Evolutionary conservation across 2,888 invertebrate species (phyloP), one percentile per base, ranked within the genome.

Genomic region (Euzetes globulus): DNA sequence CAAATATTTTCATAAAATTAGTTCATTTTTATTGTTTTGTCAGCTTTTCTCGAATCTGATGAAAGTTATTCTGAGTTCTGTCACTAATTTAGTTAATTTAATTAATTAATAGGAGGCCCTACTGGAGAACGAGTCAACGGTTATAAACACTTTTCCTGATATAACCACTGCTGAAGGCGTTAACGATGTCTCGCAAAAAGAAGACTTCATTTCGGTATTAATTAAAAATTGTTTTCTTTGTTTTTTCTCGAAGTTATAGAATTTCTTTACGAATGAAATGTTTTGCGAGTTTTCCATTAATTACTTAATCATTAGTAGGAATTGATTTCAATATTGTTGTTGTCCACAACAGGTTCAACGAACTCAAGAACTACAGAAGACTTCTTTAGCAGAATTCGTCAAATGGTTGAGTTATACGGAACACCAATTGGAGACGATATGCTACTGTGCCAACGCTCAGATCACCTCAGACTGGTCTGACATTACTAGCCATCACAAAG

Each of bases 401-500:
- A 60, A 75, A 33, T 75, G 75, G 75, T 60, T 75, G n/a, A 52
- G 50, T 27, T 72, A 68, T 68, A 71, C 72, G 7, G 75, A 75
- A 50, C 63, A 72, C 27, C 75, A 75, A 27, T 65, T 75, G 25
- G 65, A 72, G 60, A 72, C 75, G 15, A 72, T 75, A n/a, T 75
- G 75, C 52, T 75, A 75, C 63, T 75, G 75, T 74, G 74, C 74
- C 74, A 74, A 74, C 50, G 70, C 68, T 68, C 45, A 47, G 60
- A 65, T 63, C 19, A 60, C 7, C 25, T 65, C 73, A 71, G 60
- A 33, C 60, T 37, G 58, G 41, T 19, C 19, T 19, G 73, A 60
- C 73, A 63, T 63, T n/a, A 29, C 13, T 29, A 63, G 63, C 33
- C 63, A 63, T 63, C 63, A 63, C 63, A 63, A 63, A 29, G 63